Percentiles rank a stretch among this genome's conserved stretches.
These are phyloP conservation scores for Lamprologus lemairii DNA, from an alignment of 2,113 vertebrate species.

Conservation along the genomic window DNA sequence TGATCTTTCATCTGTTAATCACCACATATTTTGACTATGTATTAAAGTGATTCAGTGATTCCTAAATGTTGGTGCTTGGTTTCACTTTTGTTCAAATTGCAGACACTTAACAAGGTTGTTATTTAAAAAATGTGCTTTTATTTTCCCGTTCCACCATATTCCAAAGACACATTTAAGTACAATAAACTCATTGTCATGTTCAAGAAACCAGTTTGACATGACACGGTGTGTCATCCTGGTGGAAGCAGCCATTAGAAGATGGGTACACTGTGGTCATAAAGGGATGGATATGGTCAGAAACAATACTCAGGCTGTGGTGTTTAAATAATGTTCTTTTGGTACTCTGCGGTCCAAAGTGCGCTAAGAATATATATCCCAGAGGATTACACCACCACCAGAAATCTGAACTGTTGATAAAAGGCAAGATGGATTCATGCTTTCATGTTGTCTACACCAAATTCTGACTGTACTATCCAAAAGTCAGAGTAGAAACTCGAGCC, in stretches of 20 bases:
- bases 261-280: background rate
- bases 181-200: background rate
- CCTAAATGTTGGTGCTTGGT: background rate
- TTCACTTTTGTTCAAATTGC: background rate
- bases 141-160: background rate
- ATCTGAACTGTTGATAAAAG: background rate
- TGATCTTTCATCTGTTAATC: background rate
- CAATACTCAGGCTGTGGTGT: background rate
- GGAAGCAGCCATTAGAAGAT: background rate
- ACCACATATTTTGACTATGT: background rate
- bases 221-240: background rate
- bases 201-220: background rate
- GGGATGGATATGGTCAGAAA: background rate
- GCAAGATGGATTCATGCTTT: background rate
- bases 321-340: background rate
- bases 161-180: background rate
- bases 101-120: background rate
- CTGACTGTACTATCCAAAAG: background rate
- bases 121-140: background rate
- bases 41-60: background rate
- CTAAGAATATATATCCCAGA: background rate
- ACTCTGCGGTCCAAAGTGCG: accelerated
- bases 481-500: accelerated
- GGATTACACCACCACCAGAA: background rate
- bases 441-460: background rate